Base-by-base conservation (phyloP, 2,888 invertebrate species). In the Melangyna quadrimaculata region DNA sequence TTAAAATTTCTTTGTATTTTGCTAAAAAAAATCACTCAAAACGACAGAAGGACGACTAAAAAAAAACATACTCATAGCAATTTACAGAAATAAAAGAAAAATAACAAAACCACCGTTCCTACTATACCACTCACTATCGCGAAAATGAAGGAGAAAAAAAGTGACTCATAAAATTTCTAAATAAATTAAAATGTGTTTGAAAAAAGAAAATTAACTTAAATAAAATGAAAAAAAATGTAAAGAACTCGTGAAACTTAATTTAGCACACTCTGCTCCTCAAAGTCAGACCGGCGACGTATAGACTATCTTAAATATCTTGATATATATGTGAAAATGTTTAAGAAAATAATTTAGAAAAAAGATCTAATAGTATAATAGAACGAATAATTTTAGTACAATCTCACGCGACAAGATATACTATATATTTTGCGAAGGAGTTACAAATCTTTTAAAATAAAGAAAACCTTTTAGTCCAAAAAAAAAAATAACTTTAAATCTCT, bases 221-320 rank as follows among this genome's bases (percentile, higher is more conserved):
- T 35, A 53, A 48, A 45, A 51, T 24, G 29, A 57, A 67, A 72
- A 63, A 53, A 53, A 29, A 43, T 43, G 2, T 43, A 51, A 74
- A 77, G 40, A 80, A 72, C 77, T 81, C 77, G 77, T 78, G 80
- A 81, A 86, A 86, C 86, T 86, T 81, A 77, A 81, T 81, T 86
- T 86, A 86, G 81, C 80, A 86, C 86, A 86, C 77, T 73, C 73
- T 78, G 57, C 77, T 78, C 63, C 78, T 86, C 86, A 86, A 86
- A 86, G 86, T 86, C 77, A 86, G 77, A 86, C 72, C 55, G 84
- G 61, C 84, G 80, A 77, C 84, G 53, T 24, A 77, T 80, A 59
- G 75, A 80, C 80, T 84, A 72, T 84, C 80, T 80, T 73, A 79
- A 74, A 70, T 65, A 73, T 70, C 40, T 67, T 9, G 53, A 48